Base-by-base conservation (phyloP, 92 coral and sea anemone species). In the Parazoanthus atlanticus region DNA sequence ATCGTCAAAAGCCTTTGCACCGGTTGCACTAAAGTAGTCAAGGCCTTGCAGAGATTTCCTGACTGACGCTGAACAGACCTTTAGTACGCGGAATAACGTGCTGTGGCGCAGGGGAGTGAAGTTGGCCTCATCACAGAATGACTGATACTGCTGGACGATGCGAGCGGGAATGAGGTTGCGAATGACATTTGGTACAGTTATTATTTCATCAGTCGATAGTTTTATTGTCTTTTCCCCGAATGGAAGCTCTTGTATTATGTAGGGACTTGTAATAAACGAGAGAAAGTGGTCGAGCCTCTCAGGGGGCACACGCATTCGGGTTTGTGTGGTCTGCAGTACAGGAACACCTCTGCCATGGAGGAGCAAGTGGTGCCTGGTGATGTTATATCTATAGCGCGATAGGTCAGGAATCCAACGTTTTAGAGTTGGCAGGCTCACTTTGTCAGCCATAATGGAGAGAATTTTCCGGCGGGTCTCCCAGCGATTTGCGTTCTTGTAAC, bases 161-260 rank as follows among this genome's bases (percentile, higher is more conserved):
- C 75, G 75, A n/a, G 32, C 75, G 12, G 75, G 75, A 13, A 69
- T 69, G 74, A 69, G 30, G 74, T n/a, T 69, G 32, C 74, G 29
- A 7, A 69, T 28, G 16, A 70, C 75, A 13, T 70, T 70, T 28
- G 38, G 75, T 28, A 70, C 75, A 2, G 33, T 31, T 70, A 70
- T 70, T 5, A 28, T 26, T 28, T 70, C 38, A 70, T 28, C 75
- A 28, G 75, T 6, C 13, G 75, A 29, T 13, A 29, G 34, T 6
- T n/a, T 28, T 33, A 70, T 3, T 70, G 34, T 3, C 25, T 70
- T 70, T 9, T 70, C 75, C 31, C 75, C 75, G 32, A 70, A 70
- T 29, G 38, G 75, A 26, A 70, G 75, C 32, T 70, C 75, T 70
- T 70, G 75, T 11, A 70, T 26, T n/a, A 70, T 70, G 75, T 70